phyloP scores from a whole-genome alignment of 2,888 invertebrate genomes.

The Agonopterix alstromeriana region DNA sequence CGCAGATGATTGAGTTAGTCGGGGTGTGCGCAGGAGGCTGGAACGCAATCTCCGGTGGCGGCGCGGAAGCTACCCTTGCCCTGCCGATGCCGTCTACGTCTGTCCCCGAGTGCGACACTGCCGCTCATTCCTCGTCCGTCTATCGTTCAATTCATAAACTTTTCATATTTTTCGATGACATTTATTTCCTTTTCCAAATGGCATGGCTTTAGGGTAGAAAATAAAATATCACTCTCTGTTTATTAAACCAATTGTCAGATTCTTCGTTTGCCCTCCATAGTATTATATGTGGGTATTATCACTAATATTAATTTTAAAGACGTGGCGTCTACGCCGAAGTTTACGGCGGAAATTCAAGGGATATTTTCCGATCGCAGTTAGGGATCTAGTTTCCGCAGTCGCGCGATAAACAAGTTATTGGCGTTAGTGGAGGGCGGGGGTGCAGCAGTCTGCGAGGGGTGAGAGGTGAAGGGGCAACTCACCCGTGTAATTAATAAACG shows the following conservation, averaged over 20 bases:
- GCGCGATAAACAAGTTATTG: constrained; percentile 67
- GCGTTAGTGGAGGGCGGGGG: constrained; percentile 39
- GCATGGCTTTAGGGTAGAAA: no score
- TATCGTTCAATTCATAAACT: no score
- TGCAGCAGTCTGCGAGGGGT: constrained; percentile 7
- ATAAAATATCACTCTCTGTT: no score
- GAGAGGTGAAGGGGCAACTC: constrained; percentile 26
- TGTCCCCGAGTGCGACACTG: no score
- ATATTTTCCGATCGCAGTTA: constrained; percentile 59
- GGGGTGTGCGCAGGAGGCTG: constrained; percentile 58
- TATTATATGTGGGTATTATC: neutral
- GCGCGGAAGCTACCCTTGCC: constrained; percentile 34
- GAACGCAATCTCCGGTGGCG: constrained; percentile 68
- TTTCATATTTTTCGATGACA: no score
- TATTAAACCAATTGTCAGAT: no score
- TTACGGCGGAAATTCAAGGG: constrained; percentile 46
- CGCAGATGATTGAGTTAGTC: constrained; percentile 68
- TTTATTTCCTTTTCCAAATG: no score
- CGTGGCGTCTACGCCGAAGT: constrained; percentile 11
- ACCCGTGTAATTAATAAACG: constrained; percentile 63
- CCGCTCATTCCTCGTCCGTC: no score
- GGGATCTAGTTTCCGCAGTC: constrained; percentile 61
- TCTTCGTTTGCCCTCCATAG: neutral
- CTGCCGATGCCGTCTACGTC: neutral
- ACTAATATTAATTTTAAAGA: neutral